Percentiles rank a stretch among this genome's conserved stretches.
Evolutionary conservation across 2,797 vertebrate genomes (phyloP).

Genomic region (Manis crassicaudata): DNA sequence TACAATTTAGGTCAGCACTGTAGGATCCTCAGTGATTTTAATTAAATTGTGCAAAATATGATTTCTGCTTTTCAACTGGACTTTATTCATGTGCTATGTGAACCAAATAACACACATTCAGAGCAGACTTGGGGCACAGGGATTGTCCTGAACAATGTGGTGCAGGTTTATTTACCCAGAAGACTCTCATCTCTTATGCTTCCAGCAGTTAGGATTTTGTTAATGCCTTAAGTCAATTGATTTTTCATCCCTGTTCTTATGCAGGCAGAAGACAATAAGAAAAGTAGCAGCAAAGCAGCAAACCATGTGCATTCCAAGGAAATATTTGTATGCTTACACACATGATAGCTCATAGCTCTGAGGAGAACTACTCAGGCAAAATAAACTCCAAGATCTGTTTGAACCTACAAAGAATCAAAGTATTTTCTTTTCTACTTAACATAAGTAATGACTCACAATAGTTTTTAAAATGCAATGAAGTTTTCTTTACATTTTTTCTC

Average conservation of each 20-base stretch:
- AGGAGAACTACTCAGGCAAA: neutral
- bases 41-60: neutral
- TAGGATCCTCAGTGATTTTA: neutral
- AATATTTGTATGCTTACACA: neutral
- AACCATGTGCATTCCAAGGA: neutral
- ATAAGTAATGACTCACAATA: neutral
- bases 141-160: neutral
- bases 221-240: conserved; percentile 27
- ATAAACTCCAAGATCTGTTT: neutral
- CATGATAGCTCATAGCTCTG: neutral
- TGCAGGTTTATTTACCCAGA: neutral
- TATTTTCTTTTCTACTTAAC: neutral
- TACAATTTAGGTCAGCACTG: neutral
- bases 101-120: neutral
- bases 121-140: neutral
- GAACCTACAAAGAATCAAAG: neutral
- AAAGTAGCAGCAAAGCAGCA: neutral
- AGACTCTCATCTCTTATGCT: neutral
- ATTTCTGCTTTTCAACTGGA: neutral
- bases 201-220: neutral
- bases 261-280: neutral
- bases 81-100: neutral
- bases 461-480: neutral
- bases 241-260: neutral
- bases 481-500: neutral